phyloP scores from a whole-genome alignment of 2,113 vertebrate species.

The Maccullochella peelii region DNA sequence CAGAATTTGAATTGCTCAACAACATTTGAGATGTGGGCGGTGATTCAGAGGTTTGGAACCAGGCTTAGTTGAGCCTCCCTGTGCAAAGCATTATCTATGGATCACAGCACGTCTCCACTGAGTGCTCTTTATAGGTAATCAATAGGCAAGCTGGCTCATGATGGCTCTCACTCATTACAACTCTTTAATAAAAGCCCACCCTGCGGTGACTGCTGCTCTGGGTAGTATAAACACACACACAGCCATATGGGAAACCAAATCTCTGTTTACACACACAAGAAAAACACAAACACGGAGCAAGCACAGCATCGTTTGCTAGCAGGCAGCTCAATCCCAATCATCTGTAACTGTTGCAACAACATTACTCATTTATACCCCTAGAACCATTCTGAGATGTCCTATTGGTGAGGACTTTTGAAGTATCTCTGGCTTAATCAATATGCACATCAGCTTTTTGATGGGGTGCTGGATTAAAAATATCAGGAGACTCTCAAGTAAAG shows the following conservation, averaged over 20 bases:
- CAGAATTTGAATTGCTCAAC: conserved; percentile 38
- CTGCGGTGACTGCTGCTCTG: conserved; percentile 68
- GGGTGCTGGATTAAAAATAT: conserved; percentile 50
- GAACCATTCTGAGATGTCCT: conserved; percentile 25
- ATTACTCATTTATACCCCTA: conserved; percentile 38
- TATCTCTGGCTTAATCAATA: conserved; percentile 55
- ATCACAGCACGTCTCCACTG: conserved; percentile 79
- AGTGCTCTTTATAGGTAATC: conserved; percentile 84
- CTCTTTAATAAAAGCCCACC: conserved; percentile 84
- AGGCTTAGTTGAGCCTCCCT: conserved; percentile 59
- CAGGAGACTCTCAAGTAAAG: conserved; percentile 47
- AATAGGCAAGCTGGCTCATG: conserved; percentile 79
- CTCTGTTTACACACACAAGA: conserved; percentile 52
- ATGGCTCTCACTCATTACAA: conserved; percentile 83
- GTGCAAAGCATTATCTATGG: conserved; percentile 79
- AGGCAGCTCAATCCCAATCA: conserved; percentile 29
- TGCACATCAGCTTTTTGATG: conserved; percentile 42
- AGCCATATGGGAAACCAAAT: conserved; percentile 52
- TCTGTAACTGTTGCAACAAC: conserved; percentile 38
- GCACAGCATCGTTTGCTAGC: conserved; percentile 11
- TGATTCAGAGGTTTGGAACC: conserved; percentile 44
- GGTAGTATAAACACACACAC: conserved; percentile 50
- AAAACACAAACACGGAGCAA: conserved; percentile 29
- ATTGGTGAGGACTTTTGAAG: conserved; percentile 34
- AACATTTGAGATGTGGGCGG: conserved; percentile 52